Conservation (phyloP, 2,888 invertebrate genomes). For the Prosopocoilus inquinatus region DNA sequence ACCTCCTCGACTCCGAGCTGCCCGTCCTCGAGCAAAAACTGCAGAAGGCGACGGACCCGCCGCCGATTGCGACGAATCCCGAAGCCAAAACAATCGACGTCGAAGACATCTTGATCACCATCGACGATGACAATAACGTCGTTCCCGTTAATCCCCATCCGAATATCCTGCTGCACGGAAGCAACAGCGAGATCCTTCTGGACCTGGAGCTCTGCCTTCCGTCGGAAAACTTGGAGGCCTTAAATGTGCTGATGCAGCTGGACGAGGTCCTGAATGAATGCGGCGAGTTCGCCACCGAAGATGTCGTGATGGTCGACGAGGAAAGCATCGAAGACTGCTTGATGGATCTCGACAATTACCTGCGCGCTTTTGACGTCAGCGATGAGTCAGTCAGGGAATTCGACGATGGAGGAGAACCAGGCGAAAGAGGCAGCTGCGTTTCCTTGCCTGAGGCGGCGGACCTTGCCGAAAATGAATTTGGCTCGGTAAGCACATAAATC, state of each 20-base stretch:
- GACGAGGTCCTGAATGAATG: constrained; percentile 61
- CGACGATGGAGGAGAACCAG: not conserved
- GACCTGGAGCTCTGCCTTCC: constrained; percentile 18
- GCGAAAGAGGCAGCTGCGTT: not conserved
- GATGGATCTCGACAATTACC: constrained; percentile 55
- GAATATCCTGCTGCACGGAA: constrained; percentile 4
- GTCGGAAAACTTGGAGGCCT: constrained; percentile 40
- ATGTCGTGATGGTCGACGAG: constrained; percentile 47
- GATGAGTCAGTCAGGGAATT: constrained; percentile 8
- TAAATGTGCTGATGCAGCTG: constrained; percentile 59
- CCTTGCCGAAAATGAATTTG: not conserved
- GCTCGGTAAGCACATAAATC: not conserved
- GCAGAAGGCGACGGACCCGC: constrained; percentile 32
- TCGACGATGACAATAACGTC: constrained; percentile 35
- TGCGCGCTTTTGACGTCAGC: constrained; percentile 49
- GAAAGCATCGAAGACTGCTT: constrained; percentile 51
- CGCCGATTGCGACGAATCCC: constrained; percentile 5
- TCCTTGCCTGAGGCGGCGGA: not conserved
- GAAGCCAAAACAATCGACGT: constrained; percentile 36
- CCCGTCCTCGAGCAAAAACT: constrained; percentile 44
- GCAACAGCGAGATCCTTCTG: constrained; percentile 17
- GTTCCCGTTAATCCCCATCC: not conserved
- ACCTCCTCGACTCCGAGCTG: constrained; percentile 46
- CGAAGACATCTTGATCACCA: constrained; percentile 46
- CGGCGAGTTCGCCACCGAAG: constrained; percentile 52